A percentile compares a stretch with the other conserved stretches of the same genome.
Evolutionary conservation across 2,888 invertebrate species (phyloP).

Genomic region (Drosophila putrida): DNA sequence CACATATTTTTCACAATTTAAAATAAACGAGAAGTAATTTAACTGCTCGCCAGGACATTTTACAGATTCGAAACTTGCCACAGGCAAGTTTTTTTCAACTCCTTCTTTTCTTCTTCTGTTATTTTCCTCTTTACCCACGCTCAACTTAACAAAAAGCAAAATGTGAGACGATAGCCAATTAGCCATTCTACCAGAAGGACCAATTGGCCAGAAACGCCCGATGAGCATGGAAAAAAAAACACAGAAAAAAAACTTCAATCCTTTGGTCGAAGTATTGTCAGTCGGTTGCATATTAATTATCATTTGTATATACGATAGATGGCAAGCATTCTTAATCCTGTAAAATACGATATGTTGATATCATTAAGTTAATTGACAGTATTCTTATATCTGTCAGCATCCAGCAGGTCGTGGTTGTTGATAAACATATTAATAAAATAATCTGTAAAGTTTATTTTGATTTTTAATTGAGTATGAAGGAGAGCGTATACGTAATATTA

Average conservation of each 20-base stretch:
- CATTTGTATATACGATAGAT: slow-evolving; percentile 2
- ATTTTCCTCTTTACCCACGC: slow-evolving; percentile 21
- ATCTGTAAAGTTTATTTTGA: background rate
- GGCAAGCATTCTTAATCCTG: slow-evolving; percentile 2
- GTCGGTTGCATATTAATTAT: slow-evolving; percentile 9
- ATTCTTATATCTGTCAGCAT: background rate
- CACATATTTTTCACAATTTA: slow-evolving; percentile 80
- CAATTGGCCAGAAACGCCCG: slow-evolving; percentile 22
- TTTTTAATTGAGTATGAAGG: background rate
- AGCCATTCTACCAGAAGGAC: slow-evolving; percentile 36
- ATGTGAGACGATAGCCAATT: slow-evolving; percentile 68
- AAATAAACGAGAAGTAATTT: slow-evolving; percentile 81
- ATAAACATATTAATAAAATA: background rate
- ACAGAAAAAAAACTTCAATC: slow-evolving; percentile 2
- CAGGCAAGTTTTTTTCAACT: slow-evolving; percentile 31
- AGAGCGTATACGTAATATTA: background rate
- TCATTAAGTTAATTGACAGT: background rate
- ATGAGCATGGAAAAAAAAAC: background rate
- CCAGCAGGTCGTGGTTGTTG: background rate
- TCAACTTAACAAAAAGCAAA: slow-evolving; percentile 31
- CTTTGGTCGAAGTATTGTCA: slow-evolving; percentile 4
- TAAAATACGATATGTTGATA: slow-evolving; percentile 13
- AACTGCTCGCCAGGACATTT: slow-evolving; percentile 64
- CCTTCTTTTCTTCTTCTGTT: background rate
- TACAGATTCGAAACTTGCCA: slow-evolving; percentile 45